Evolutionary conservation across 2,113 vertebrate genomes (phyloP).

Genomic region (Neogobius melanostomus): DNA sequence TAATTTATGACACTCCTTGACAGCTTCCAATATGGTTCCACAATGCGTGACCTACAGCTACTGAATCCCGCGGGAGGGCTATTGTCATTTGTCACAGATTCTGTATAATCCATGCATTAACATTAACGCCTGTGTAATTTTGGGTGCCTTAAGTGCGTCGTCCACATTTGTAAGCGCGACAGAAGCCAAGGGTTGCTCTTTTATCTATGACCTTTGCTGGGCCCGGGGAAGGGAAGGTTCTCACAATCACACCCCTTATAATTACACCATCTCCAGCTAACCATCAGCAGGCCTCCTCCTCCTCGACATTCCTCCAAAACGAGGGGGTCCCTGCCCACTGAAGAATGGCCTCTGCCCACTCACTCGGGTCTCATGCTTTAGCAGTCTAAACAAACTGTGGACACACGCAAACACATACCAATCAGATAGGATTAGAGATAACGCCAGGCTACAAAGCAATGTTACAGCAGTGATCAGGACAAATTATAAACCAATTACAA

Average conservation of each 20-base stretch:
- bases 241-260: constrained; percentile 77
- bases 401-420: constrained; percentile 48
- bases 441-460: constrained; percentile 21
- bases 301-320: constrained; percentile 71
- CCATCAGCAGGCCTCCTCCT: constrained; percentile 70
- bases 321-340: constrained; percentile 66
- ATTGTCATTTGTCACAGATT: constrained; percentile 20
- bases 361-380: constrained; percentile 73
- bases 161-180: constrained; percentile 39
- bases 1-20: constrained; percentile 72
- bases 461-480: background rate
- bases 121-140: background rate
- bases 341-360: constrained; percentile 74
- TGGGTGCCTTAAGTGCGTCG: constrained; percentile 25
- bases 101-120: constrained; percentile 12
- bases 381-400: constrained; percentile 75
- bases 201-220: constrained; percentile 72
- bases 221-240: constrained; percentile 70
- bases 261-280: constrained; percentile 77
- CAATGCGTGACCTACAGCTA: constrained; percentile 24
- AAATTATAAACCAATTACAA: constrained; percentile 7
- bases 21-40: constrained; percentile 50
- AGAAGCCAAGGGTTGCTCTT: constrained; percentile 55
- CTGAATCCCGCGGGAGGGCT: constrained; percentile 31
- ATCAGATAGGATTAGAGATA: constrained; percentile 58